These are phyloP conservation scores for Harpagifer antarcticus DNA, from an alignment of 2,797 vertebrate genomes.

Conservation along the genomic window DNA sequence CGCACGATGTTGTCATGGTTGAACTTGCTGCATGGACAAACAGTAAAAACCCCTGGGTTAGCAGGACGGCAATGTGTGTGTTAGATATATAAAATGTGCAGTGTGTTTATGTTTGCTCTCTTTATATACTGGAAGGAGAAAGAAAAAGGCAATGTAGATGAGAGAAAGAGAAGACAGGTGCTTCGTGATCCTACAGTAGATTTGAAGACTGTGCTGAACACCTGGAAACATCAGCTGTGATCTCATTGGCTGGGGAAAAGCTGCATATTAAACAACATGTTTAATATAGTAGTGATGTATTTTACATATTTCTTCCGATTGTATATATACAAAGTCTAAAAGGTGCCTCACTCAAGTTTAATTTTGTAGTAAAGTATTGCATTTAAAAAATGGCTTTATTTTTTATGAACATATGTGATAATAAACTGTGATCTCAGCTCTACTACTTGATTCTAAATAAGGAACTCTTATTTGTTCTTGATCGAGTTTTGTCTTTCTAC, in stretches of 20 bases:
- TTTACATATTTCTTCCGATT: too few species aligned
- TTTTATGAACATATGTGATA: too few species aligned
- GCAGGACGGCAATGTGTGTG: not conserved
- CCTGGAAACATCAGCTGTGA: too few species aligned
- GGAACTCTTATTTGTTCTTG: not conserved
- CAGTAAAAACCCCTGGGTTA: conserved; percentile 5
- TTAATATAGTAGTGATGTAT: too few species aligned
- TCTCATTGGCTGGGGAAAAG: too few species aligned
- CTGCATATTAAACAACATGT: too few species aligned
- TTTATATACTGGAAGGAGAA: not conserved
- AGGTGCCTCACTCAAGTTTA: too few species aligned
- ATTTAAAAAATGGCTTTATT: not conserved
- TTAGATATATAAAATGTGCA: not conserved
- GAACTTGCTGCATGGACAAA: conserved; percentile 88
- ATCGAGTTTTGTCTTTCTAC: not conserved
- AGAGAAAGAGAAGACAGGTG: not conserved
- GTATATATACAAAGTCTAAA: too few species aligned
- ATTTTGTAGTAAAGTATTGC: not conserved
- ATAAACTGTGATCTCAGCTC: not conserved
- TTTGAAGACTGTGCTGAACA: too few species aligned
- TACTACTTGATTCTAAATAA: not conserved
- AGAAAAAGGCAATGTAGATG: not conserved
- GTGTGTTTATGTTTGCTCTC: not conserved
- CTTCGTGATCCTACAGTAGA: too few species aligned
- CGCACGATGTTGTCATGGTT: conserved; percentile 92